A percentile compares a stretch with the other conserved stretches of the same genome.
Evolutionary conservation across 2,113 vertebrate species (phyloP).

Genomic region (Spea bombifrons): DNA sequence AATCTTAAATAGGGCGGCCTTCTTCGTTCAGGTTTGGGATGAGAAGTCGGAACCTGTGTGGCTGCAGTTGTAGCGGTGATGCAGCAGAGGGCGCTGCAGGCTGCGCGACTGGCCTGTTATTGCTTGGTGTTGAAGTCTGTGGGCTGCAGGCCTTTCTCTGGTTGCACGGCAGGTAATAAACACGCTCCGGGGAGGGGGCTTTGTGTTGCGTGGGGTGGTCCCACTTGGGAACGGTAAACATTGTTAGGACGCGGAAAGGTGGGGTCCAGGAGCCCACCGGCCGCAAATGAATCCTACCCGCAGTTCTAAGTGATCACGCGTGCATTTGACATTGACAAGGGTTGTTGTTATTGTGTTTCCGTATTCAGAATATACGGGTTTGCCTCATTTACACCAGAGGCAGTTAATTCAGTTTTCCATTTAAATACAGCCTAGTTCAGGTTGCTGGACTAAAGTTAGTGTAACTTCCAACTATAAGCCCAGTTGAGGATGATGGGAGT

Average conservation of each 20-base stretch:
- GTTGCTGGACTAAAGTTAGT: too few relatives aligned
- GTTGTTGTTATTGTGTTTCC: not conserved
- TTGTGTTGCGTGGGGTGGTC: not conserved
- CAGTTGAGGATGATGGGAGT: too few relatives aligned
- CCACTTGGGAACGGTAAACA: too few relatives aligned
- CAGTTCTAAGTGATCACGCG: too few relatives aligned
- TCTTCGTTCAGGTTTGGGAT: too few relatives aligned
- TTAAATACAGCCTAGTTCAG: too few relatives aligned
- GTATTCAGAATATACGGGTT: too few relatives aligned
- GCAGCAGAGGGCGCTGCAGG: slow-evolving; percentile 24
- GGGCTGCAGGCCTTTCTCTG: slow-evolving; percentile 23
- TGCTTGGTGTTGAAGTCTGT: not conserved
- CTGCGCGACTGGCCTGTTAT: not conserved
- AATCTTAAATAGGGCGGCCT: too few relatives aligned
- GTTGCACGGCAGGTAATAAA: slow-evolving; percentile 20
- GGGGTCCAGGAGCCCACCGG: not conserved
- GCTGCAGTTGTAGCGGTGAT: not conserved
- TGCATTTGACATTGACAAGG: not conserved
- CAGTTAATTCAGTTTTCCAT: too few relatives aligned
- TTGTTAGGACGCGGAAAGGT: not conserved
- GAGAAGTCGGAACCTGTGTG: not conserved
- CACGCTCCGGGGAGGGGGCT: not conserved
- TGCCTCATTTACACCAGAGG: too few relatives aligned
- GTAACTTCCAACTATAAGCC: too few relatives aligned
- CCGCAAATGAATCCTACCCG: too few relatives aligned